Base-by-base conservation (phyloP, 92 coral and sea anemone genomes). In the Zoanthus sansibaricus region DNA sequence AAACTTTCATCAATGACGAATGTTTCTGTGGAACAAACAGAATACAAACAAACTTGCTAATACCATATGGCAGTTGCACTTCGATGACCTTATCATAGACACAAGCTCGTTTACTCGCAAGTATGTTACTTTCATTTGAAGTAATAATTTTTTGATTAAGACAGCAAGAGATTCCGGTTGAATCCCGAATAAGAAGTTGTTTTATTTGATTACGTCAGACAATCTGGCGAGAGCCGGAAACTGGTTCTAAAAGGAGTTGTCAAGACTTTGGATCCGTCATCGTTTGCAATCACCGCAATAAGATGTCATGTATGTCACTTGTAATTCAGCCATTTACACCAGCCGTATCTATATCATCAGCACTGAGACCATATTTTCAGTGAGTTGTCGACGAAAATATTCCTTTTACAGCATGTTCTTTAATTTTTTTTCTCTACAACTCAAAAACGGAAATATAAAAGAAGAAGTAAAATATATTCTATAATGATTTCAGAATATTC, bases 11-110 rank as follows among this genome's bases (percentile, higher is more conserved):
- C 84, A 91, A 91, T 88, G 94, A 88, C 73, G 90, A 58, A 67
- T 89, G 86, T 76, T 92, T 94, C 89, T 92, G 86, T 86, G 72
- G 89, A 91, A 83, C 79, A 56, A 94, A 88, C 86, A 77, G 89
- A 91, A 86, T 79, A 56, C 94, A 94, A 94, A 94, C 95, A 94
- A 86, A 84, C 25, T 20, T 32, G 33, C 6, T 80, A 80, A 66
- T 66, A 49, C 75, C 85, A 64, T 80, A 51, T 68, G 85, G 37
- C 32, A 31, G 33, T 74, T 18, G 75, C 30, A 17, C 45, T 25
- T 12, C 52, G 52, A 49, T 80, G 52, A 78, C 83, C 85, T 66
- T 42, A 46, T 45, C 85, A 20, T 33, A 32, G 18, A 47, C 9
- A 46, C 4, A 62, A 68, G 30, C 8, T 67, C 4, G 45, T 66